Evolutionary conservation across 2,888 invertebrate genomes (phyloP).

Genomic region (Lymantria monacha): DNA sequence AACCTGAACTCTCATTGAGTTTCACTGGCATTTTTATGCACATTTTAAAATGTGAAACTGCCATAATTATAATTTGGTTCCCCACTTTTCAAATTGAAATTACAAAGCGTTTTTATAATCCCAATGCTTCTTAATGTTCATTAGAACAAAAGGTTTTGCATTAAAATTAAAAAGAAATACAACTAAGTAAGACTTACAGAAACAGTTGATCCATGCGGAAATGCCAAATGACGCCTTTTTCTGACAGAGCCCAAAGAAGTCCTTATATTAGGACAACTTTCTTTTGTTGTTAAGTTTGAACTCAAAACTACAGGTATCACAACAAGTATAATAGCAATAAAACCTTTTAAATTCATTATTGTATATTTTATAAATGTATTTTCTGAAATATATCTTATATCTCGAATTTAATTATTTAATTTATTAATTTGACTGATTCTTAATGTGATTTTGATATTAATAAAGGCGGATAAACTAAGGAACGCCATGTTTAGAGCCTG

Average conservation of each 20-base stretch:
- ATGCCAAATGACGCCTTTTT: slow-evolving; percentile 45
- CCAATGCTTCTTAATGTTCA: too few species aligned
- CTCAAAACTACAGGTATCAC: slow-evolving; percentile 9
- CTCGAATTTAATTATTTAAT: too few species aligned
- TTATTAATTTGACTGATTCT: background rate
- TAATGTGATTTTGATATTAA: background rate
- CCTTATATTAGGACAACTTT: slow-evolving; percentile 43
- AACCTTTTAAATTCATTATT: slow-evolving; percentile 5
- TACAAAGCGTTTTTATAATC: too few species aligned
- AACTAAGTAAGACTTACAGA: slow-evolving; percentile 32
- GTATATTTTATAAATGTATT: background rate
- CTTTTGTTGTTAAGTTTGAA: slow-evolving; percentile 10
- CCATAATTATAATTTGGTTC: too few species aligned
- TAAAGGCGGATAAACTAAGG: background rate
- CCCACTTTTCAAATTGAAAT: too few species aligned
- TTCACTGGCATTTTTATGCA: too few species aligned
- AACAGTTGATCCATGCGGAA: slow-evolving; percentile 41
- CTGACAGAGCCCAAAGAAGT: slow-evolving; percentile 35
- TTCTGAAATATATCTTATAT: too few species aligned
- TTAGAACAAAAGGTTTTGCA: too few species aligned
- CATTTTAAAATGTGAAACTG: too few species aligned
- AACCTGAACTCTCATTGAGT: too few species aligned
- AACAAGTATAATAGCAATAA: slow-evolving; percentile 5
- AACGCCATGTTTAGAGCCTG: background rate
- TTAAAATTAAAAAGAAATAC: too few species aligned